Conservation (phyloP, 2,113 vertebrate species). For the Alethe diademata region DNA sequence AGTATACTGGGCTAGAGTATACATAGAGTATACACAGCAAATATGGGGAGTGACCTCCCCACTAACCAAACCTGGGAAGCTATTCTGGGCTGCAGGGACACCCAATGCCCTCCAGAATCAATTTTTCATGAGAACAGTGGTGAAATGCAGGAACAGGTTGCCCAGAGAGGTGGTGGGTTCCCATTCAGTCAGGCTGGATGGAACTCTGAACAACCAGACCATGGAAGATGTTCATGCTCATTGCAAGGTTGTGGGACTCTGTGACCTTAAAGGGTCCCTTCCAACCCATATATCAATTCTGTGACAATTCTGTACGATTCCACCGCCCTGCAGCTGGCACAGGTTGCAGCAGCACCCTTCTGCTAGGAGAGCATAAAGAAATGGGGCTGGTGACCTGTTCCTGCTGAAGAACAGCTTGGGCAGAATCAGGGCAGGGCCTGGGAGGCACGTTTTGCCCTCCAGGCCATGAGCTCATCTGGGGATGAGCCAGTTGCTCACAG, state of each 20-base stretch:
- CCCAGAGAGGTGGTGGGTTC: neutral
- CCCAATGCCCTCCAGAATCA: neutral
- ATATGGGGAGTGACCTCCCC: accelerated
- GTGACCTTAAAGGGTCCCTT: neutral
- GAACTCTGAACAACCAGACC: neutral
- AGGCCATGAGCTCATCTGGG: neutral
- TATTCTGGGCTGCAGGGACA: neutral
- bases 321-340: neutral
- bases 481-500: neutral
- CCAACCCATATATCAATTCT: neutral
- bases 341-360: neutral
- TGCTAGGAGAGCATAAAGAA: neutral
- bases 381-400: accelerated
- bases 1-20: neutral
- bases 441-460: neutral
- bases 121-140: neutral
- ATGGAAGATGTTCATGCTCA: neutral
- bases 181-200: accelerated
- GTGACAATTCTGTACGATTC: neutral
- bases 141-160: neutral
- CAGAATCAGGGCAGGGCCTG: neutral
- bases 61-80: neutral
- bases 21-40: neutral
- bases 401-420: neutral
- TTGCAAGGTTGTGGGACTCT: neutral